Evolutionary conservation across 1,140 invertebrate genomes (phyloP).

Genomic region (Lordiphosa collinella): DNA sequence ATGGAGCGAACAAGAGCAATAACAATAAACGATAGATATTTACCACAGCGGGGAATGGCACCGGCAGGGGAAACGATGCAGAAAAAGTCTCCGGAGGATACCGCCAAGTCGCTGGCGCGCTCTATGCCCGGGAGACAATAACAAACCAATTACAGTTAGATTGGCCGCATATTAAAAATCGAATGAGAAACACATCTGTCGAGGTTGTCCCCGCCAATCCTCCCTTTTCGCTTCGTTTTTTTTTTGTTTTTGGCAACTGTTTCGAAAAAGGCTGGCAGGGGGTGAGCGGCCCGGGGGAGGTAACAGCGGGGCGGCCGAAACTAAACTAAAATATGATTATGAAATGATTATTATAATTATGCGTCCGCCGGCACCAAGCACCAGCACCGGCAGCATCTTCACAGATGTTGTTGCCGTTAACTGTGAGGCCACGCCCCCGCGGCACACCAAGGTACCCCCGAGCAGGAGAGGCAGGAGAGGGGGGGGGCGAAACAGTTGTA

Average conservation of each 20-base stretch:
- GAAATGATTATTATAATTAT: constrained; percentile 79
- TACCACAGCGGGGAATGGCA: constrained; percentile 76
- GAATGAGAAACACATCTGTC: constrained; percentile 80
- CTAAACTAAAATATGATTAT: constrained; percentile 78
- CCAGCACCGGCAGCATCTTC: constrained; percentile 53
- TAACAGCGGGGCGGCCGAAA: constrained; percentile 54
- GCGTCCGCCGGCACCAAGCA: constrained; percentile 11
- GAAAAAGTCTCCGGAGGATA: constrained; percentile 15
- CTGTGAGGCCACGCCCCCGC: constrained; percentile 53
- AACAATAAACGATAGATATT: constrained; percentile 77
- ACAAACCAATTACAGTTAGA: constrained; percentile 80
- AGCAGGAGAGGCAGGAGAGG: constrained; percentile 10
- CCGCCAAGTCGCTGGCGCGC: constrained; percentile 21
- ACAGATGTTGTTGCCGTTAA: constrained; percentile 78
- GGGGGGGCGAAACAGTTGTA: constrained; percentile 8
- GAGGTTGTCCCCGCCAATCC: constrained; percentile 18
- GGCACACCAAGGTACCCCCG: neutral
- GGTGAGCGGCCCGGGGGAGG: neutral
- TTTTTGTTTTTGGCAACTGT: constrained; percentile 64
- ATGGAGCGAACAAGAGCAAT: constrained; percentile 75
- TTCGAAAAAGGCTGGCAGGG: constrained; percentile 47
- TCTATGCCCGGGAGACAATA: constrained; percentile 65
- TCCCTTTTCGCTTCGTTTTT: neutral
- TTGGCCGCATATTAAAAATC: constrained; percentile 80
- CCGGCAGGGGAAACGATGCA: neutral